These are phyloP conservation scores for Papilio helenus DNA, from an alignment of 1,140 invertebrate genomes.

Conservation along the genomic window DNA sequence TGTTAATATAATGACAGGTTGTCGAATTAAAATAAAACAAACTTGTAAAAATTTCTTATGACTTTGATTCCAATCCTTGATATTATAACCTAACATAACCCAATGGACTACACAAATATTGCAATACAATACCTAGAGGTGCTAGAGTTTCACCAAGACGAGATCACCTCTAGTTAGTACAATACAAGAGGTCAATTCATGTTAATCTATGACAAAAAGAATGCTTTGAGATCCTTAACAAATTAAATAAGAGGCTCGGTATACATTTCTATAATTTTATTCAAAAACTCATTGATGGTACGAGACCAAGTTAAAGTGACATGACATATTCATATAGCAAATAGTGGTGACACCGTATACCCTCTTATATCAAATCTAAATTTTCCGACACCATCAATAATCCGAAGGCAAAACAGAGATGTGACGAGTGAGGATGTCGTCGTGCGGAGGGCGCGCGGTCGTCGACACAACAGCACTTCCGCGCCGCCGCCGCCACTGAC, in stretches of 20 bases:
- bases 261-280: no score
- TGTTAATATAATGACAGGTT: constrained; percentile 83
- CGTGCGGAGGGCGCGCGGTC: constrained; percentile 49
- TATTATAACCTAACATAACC: background rate
- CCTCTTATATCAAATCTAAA: background rate
- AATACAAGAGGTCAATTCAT: no score
- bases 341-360: no score
- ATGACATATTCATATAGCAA: background rate
- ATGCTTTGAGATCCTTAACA: no score
- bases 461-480: constrained; percentile 39
- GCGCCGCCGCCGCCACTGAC: constrained; percentile 34
- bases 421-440: background rate
- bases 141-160: no score
- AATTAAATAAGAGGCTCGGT: no score
- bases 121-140: no score
- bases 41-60: constrained; percentile 76
- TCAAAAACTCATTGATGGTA: no score
- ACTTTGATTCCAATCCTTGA: constrained; percentile 56
- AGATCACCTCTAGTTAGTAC: no score
- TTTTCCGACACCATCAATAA: background rate
- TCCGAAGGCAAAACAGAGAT: background rate
- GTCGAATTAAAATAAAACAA: constrained; percentile 83
- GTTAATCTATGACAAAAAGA: no score
- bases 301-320: background rate
- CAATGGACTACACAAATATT: no score